Evolutionary conservation across 2,797 vertebrate genomes (phyloP).

Genomic region (Iguana delicatissima): DNA sequence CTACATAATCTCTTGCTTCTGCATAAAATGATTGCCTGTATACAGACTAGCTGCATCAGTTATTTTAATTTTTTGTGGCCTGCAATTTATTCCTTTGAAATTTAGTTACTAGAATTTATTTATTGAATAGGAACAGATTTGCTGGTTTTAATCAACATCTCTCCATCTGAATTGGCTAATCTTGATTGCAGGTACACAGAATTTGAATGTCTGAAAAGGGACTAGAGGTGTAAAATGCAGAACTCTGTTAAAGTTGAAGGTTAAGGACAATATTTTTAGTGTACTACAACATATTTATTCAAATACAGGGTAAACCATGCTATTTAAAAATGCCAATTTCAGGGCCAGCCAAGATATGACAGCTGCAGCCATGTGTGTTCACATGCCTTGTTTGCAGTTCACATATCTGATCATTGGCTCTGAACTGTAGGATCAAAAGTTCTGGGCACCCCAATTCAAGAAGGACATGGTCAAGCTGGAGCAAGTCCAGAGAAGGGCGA

Average conservation of each 20-base stretch:
- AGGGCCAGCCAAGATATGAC: not conserved
- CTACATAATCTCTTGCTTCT: constrained; percentile 76
- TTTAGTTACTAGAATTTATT: constrained; percentile 32
- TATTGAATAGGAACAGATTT: constrained; percentile 23
- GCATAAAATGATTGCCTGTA: constrained; percentile 39
- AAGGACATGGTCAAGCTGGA: no score
- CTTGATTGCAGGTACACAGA: constrained; percentile 42
- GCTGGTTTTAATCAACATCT: constrained; percentile 56
- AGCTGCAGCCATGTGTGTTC: not conserved
- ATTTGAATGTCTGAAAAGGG: constrained; percentile 19
- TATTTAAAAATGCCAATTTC: constrained; percentile 1
- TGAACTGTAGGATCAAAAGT: constrained; percentile 5
- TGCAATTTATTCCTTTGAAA: constrained; percentile 44
- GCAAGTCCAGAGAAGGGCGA: no score
- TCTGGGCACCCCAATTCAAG: no score
- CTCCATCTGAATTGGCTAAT: constrained; percentile 11
- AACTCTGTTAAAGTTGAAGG: not conserved
- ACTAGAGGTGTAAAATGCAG: constrained; percentile 36
- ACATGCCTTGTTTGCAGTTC: not conserved
- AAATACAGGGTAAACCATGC: not conserved
- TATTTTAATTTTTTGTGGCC: constrained; percentile 23
- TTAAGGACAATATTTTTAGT: not conserved
- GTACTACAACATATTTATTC: not conserved
- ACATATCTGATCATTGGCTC: not conserved
- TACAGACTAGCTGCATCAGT: not conserved